Evolutionary conservation across 2,797 vertebrate species (phyloP).

Genomic region (Diplodus puntazzo): DNA sequence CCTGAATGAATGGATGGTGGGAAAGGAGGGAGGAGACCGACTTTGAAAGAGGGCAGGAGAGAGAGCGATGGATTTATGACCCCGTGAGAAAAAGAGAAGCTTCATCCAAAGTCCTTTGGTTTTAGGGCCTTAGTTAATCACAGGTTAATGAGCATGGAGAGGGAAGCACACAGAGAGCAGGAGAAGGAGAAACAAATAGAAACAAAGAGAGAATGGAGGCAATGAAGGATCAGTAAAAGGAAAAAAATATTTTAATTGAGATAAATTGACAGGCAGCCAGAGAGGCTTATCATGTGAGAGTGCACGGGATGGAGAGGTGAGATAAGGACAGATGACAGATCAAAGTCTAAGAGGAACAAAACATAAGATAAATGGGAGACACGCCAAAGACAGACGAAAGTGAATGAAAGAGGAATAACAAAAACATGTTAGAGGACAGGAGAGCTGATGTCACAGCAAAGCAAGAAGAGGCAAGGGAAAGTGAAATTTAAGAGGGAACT

Average conservation of each 20-base stretch:
- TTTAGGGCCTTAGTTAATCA: slow-evolving; percentile 63
- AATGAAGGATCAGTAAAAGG: slow-evolving; percentile 3
- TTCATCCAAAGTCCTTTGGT: slow-evolving; percentile 47
- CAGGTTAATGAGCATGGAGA: slow-evolving; percentile 60
- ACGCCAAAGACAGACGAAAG: slow-evolving; percentile 20
- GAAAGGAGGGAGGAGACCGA: slow-evolving; percentile 58
- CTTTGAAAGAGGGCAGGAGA: slow-evolving; percentile 23
- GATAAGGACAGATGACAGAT: slow-evolving; percentile 23
- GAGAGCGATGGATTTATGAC: slow-evolving; percentile 70
- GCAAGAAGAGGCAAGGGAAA: neutral
- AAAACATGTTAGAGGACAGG: neutral
- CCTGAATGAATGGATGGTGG: slow-evolving; percentile 56
- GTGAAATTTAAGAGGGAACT: neutral
- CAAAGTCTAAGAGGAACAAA: slow-evolving; percentile 39
- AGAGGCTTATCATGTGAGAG: neutral
- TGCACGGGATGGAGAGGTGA: neutral
- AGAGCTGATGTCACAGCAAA: neutral
- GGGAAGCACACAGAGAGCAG: neutral
- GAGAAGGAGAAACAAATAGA: neutral
- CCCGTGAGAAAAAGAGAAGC: slow-evolving; percentile 62
- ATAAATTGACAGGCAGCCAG: neutral
- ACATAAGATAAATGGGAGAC: neutral
- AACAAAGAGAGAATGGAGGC: neutral
- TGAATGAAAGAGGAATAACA: slow-evolving; percentile 23
- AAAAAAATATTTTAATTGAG: slow-evolving; percentile 18